Percentiles rank a stretch among this genome's conserved stretches.
phyloP scores from a whole-genome alignment of 2,797 vertebrate genomes.

The Paratrypauchen microcephalus region DNA sequence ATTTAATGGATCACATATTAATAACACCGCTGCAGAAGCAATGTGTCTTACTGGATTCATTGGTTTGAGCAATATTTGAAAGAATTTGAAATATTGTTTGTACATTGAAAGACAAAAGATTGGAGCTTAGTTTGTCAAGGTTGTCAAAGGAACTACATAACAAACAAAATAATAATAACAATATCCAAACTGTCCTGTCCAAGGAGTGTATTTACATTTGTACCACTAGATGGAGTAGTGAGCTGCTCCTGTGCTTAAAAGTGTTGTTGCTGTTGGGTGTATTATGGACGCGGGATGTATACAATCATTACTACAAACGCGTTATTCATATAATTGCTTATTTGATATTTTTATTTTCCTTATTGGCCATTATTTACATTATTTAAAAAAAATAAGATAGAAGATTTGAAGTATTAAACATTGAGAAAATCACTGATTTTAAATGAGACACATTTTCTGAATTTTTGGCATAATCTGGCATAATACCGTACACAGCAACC shows the following conservation, averaged over 20 bases:
- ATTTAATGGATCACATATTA: constrained; percentile 3
- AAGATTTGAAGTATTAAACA: not conserved
- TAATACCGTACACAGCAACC: not conserved
- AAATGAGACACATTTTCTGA: not conserved
- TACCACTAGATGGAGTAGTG: constrained; percentile 1
- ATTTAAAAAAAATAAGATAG: not conserved
- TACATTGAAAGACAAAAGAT: too few species aligned
- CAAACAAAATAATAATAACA: too few species aligned
- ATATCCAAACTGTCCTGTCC: not conserved
- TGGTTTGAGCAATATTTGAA: not conserved
- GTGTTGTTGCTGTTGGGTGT: not conserved
- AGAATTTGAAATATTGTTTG: too few species aligned
- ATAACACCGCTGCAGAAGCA: not conserved
- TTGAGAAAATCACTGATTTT: not conserved
- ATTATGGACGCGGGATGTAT: not conserved
- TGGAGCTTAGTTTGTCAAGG: too few species aligned
- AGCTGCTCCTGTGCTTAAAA: not conserved
- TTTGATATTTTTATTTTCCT: too few species aligned
- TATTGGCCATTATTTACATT: not conserved
- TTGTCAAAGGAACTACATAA: too few species aligned
- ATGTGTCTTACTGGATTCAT: not conserved
- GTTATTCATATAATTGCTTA: too few species aligned
- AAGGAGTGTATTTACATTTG: not conserved
- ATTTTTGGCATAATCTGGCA: not conserved
- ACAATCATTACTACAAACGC: too few species aligned